Percentiles rank a stretch among this genome's conserved stretches.
These are phyloP conservation scores for Turdus rufiventris DNA, from an alignment of 2,113 vertebrate genomes.

Conservation along the genomic window DNA sequence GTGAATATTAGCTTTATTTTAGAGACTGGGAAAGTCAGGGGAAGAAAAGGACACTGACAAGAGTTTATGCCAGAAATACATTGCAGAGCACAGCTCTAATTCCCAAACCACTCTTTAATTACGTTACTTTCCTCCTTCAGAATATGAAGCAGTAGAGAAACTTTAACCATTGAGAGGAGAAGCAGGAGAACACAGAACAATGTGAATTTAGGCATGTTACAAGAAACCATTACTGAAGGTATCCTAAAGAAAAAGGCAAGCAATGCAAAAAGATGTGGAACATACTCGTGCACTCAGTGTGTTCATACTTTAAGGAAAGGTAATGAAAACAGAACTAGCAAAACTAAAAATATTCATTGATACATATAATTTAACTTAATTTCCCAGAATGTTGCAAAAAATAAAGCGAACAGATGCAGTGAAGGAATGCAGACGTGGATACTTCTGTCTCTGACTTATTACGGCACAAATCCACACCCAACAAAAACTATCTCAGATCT, in stretches of 20 bases:
- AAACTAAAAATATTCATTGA: constrained; percentile 12
- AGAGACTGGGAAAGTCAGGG: constrained; percentile 4
- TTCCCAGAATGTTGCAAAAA: constrained; percentile 65
- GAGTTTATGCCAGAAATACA: constrained; percentile 5
- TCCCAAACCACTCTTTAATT: constrained; percentile 25
- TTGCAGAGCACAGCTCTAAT: constrained; percentile 13
- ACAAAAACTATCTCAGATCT: constrained; percentile 42
- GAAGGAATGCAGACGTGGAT: constrained; percentile 51
- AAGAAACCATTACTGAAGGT: neutral
- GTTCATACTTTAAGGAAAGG: neutral
- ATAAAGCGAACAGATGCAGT: constrained; percentile 41
- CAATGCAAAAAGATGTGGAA: neutral
- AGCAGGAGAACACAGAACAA: neutral
- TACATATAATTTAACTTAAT: constrained; percentile 55
- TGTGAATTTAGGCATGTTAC: neutral
- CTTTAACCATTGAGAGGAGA: constrained; percentile 9
- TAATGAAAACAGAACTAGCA: constrained; percentile 31
- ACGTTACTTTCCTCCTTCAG: neutral
- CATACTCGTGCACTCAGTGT: neutral
- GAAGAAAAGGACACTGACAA: constrained; percentile 1
- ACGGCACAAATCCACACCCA: constrained; percentile 44
- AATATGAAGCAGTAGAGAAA: constrained; percentile 8
- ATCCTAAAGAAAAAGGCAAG: neutral
- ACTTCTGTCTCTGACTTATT: constrained; percentile 59
- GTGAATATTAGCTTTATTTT: neutral